A percentile compares a stretch with the other conserved stretches of the same genome.
These are phyloP conservation scores for Thalpophila matura DNA, from an alignment of 2,888 invertebrate species.

Conservation along the genomic window DNA sequence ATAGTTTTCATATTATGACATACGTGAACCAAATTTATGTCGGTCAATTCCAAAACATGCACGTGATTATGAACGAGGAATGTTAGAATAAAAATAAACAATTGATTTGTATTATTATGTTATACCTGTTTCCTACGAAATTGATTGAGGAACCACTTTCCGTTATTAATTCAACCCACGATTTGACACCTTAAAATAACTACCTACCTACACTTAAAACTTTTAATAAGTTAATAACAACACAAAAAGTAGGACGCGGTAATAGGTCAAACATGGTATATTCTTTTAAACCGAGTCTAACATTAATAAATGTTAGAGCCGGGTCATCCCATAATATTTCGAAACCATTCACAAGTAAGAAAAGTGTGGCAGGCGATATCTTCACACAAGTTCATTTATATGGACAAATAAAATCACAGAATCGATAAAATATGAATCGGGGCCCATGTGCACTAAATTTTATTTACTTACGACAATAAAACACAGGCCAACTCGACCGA, in stretches of 20 bases:
- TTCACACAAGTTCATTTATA: conserved; percentile 5
- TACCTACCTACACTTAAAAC: neutral
- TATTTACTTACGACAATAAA: conserved; percentile 59
- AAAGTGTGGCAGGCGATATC: neutral
- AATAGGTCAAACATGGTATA: neutral
- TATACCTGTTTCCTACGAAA: neutral
- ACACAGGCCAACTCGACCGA: conserved; percentile 52
- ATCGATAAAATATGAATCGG: conserved; percentile 57
- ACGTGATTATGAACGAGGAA: too few species aligned
- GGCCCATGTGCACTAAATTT: conserved; percentile 56
- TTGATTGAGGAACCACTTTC: neutral
- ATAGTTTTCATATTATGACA: too few species aligned
- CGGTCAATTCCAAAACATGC: too few species aligned
- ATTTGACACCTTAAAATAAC: neutral
- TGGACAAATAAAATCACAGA: conserved; percentile 43
- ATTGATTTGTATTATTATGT: too few species aligned
- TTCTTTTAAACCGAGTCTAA: too few species aligned
- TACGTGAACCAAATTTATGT: too few species aligned
- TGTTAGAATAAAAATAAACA: too few species aligned
- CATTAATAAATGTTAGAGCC: too few species aligned
- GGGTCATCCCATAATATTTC: too few species aligned
- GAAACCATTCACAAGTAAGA: neutral
- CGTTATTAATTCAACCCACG: conserved; percentile 10
- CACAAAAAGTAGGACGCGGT: neutral
- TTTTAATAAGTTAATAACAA: neutral